Percentiles rank a stretch among this genome's conserved stretches.
Conservation (phyloP, 2,888 invertebrate genomes). For the Enchytraeus crypticus region DNA sequence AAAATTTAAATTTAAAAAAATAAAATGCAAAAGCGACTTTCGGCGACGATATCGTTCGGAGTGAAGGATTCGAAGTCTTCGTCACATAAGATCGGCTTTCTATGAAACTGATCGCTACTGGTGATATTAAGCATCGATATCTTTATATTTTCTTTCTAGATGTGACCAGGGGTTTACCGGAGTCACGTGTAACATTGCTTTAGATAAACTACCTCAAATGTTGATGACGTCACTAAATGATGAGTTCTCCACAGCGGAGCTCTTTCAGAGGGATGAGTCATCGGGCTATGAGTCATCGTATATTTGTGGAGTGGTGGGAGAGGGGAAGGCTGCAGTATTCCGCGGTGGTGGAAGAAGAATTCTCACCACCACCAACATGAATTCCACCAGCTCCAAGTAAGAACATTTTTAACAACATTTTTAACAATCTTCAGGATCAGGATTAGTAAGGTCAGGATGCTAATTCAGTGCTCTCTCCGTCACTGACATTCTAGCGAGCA, state of each 20-base stretch:
- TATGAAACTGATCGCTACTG: too few relatives aligned
- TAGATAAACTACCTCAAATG: constrained; percentile 12
- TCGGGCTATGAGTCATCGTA: constrained; percentile 39
- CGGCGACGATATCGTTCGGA: too few relatives aligned
- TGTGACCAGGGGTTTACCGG: constrained; percentile 49
- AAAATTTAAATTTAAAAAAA: too few relatives aligned
- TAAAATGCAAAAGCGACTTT: too few relatives aligned
- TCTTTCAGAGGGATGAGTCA: constrained; percentile 22
- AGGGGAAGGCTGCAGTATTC: constrained; percentile 46
- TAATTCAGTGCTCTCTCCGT: too few relatives aligned
- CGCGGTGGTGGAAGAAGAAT: constrained; percentile 36
- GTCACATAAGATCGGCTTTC: too few relatives aligned
- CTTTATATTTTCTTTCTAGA: constrained; percentile 25
- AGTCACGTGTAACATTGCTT: constrained; percentile 31
- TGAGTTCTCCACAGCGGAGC: background rate
- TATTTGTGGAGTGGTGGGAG: constrained; percentile 44
- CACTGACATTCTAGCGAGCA: too few relatives aligned
- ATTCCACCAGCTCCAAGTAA: constrained; percentile 42
- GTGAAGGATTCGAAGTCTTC: too few relatives aligned
- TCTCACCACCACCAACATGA: constrained; percentile 41
- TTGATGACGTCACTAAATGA: constrained; percentile 11
- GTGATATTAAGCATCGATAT: too few relatives aligned
- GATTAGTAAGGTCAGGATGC: too few relatives aligned
- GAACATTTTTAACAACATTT: background rate
- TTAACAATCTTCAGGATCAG: background rate